Base-by-base conservation (phyloP, 1,140 invertebrate genomes). In the Anastatus disparis region DNA sequence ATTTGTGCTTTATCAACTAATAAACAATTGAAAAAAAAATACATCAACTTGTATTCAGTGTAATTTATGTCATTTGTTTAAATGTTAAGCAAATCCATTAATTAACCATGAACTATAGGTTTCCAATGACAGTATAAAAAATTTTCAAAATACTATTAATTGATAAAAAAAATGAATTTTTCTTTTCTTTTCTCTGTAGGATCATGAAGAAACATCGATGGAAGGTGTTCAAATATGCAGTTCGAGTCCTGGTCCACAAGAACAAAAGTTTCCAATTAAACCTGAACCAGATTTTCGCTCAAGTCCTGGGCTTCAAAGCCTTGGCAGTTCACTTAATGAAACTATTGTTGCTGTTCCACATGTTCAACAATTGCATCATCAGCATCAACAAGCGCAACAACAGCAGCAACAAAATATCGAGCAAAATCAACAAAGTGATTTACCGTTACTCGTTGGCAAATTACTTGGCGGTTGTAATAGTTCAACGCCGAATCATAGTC, bases 401-500 rank as follows among this genome's bases (percentile, higher is more conserved):
- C 79, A 81, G 42, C 78, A 79, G 38, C 78, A 81, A 64, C 76
- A 78, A 8, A 75, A 56, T 17, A 74, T 80, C 2, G 81, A 80
- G 22, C 63, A 83, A 76, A 53, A 13, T 1, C 85, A 85, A 58
- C 85, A 84, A 26, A 84, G 79, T 26, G 90, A 91, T 69, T 76
- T 90, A 29, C 88, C 89, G 12, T 78, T 88, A 66, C 86, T 87
- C 70, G 89, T 91, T 74, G 90, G 89, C 70, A 91, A 91, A 79
- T 77, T 91, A 77, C 89, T 81, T 80, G 91, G 86, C 85, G 88
- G 85, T 71, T 90, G 89, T 75, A 89, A 87, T 42, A 88, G 85
- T 77, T 88, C 88, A 10, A 90, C 89, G 0, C 87, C 90, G 0
- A 90, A 88, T 78, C 89, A 91, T 40, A 91, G 90, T 62, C 90